Conservation (phyloP, 2,113 vertebrate species). For the Etheostoma cragini region DNA sequence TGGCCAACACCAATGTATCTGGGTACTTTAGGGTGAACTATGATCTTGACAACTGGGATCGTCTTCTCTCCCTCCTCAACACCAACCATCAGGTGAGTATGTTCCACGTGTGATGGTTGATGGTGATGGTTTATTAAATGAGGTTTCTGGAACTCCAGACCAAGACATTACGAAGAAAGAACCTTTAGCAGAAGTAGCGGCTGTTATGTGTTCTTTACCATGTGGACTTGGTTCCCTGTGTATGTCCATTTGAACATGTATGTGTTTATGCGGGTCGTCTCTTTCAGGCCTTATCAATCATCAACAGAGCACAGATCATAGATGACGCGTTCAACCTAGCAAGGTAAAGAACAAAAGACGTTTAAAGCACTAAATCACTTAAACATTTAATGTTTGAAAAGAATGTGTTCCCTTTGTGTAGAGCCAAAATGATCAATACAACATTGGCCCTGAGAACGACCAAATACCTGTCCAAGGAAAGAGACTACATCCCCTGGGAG, state of each 20-base stretch:
- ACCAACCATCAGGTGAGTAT: constrained; percentile 66
- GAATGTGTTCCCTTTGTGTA: constrained; percentile 53
- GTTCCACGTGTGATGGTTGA: no score
- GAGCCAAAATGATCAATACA: constrained; percentile 80
- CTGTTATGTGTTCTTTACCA: background rate
- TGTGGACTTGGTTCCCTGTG: background rate
- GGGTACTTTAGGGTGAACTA: constrained; percentile 97
- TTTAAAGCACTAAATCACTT: background rate
- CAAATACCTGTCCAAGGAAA: constrained; percentile 84
- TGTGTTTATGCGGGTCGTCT: constrained; percentile 12
- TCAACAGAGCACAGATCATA: constrained; percentile 94
- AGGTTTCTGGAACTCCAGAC: background rate
- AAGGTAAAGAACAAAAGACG: constrained; percentile 81
- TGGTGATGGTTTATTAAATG: background rate
- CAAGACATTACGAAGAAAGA: no score
- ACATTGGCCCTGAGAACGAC: constrained; percentile 89
- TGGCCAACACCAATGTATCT: constrained; percentile 88
- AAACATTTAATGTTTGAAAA: background rate
- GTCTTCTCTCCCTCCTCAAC: constrained; percentile 82
- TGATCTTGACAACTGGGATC: constrained; percentile 89
- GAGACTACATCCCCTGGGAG: constrained; percentile 90
- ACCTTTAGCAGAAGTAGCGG: background rate
- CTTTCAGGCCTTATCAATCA: constrained; percentile 85
- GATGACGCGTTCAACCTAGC: constrained; percentile 94
- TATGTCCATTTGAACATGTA: background rate